phyloP scores from a whole-genome alignment of 2,113 vertebrate genomes.

The Boulengeromyrus knoepffleri region DNA sequence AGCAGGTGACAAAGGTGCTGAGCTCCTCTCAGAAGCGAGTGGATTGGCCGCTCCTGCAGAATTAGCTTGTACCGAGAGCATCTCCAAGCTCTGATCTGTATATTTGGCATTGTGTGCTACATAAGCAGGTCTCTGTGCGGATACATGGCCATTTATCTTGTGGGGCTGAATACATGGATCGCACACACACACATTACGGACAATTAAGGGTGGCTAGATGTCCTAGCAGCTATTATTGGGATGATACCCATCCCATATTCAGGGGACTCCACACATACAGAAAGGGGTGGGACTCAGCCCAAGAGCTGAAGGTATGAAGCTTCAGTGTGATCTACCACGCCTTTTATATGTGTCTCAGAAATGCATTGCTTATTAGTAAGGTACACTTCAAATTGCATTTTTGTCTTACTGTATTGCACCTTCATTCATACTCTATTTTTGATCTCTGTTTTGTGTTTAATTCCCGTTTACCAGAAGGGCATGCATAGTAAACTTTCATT shows the following conservation, averaged over 20 bases:
- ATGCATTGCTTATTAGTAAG: not conserved
- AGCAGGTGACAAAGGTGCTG: conserved; percentile 15
- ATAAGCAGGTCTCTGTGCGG: not conserved
- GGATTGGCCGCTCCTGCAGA: conserved; percentile 23
- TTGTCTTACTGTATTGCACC: not conserved
- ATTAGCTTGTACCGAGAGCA: conserved; percentile 11
- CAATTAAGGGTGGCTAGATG: not conserved
- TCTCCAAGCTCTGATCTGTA: conserved; percentile 16
- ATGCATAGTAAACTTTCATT: not conserved
- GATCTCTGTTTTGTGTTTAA: not conserved
- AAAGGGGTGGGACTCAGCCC: not conserved
- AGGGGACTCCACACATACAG: not conserved
- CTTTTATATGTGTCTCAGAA: not conserved
- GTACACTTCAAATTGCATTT: not conserved
- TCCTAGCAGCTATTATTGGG: not conserved
- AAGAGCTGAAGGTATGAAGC: not conserved
- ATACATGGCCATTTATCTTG: not conserved
- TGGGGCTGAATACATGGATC: not conserved
- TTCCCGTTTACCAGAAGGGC: not conserved
- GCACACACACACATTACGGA: not conserved
- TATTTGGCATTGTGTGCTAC: not conserved
- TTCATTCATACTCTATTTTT: not conserved
- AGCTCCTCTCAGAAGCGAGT: conserved; percentile 32
- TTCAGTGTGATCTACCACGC: not conserved
- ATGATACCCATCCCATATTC: not conserved